A percentile compares a stretch with the other conserved stretches of the same genome.
Conservation (phyloP, 2,113 vertebrate species). For the Arvicanthis niloticus region DNA sequence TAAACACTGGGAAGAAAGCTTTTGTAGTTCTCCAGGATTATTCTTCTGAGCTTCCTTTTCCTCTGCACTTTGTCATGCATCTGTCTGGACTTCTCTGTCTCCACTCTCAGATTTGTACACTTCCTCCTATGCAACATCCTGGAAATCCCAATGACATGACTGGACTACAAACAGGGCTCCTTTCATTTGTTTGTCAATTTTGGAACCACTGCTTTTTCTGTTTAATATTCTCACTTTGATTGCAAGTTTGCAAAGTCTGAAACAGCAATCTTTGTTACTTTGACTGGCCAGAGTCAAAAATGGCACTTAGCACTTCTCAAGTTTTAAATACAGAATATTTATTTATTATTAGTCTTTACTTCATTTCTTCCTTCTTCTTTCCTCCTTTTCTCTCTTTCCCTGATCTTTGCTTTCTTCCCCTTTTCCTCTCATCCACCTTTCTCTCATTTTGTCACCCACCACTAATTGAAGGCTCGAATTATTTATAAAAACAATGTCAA, state of each 20-base stretch:
- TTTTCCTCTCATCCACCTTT: not conserved
- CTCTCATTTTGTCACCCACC: not conserved
- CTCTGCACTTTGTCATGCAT: not conserved
- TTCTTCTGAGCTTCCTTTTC: not conserved
- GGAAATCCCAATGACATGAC: not conserved
- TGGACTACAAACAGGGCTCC: fast-evolving
- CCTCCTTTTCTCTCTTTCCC: no score
- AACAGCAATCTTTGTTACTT: not conserved
- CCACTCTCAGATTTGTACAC: not conserved
- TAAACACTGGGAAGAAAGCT: not conserved
- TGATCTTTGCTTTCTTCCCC: not conserved
- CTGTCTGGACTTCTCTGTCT: not conserved
- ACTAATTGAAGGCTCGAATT: not conserved
- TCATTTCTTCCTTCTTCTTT: no score
- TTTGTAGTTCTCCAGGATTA: not conserved
- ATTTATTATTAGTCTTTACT: not conserved
- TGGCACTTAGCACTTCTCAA: not conserved
- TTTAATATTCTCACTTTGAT: not conserved
- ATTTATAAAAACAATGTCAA: not conserved
- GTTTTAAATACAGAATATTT: not conserved
- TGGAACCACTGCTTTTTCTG: no score
- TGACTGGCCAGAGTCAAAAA: not conserved
- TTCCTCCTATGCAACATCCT: no score
- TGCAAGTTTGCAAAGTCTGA: not conserved
- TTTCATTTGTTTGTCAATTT: not conserved